Evolutionary conservation across 2,888 invertebrate species (phyloP), one percentile per base, ranked within the genome.

Genomic region (Smittia sp.): DNA sequence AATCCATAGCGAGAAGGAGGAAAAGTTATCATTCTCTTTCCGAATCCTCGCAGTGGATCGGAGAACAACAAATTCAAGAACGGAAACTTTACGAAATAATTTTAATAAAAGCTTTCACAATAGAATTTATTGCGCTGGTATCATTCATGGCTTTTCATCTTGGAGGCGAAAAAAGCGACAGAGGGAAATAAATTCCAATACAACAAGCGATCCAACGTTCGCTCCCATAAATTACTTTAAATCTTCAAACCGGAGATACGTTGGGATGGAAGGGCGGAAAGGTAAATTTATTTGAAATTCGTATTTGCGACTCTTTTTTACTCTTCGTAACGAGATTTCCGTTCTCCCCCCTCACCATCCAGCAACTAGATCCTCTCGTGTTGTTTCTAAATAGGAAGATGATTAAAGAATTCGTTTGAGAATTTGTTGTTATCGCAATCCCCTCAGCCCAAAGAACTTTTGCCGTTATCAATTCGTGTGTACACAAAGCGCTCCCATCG

Each of bases 161-260:
- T 22, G 11, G 15, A 46, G n/a, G n/a, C 6, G 46, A n/a, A 2
- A 46, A 46, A 46, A 46, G 11, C 11, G 4, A 13, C 2, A 46
- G n/a, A 46, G n/a, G n/a, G 22, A 22, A 46, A 58, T 58, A 58
- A 58, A 58, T 58, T 58, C 22, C 58, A 58, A 58, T 58, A 58
- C 58, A 22, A n/a, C 58, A 58, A 58, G 58, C 58, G 58, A 58
- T 58, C 58, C 58, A 58, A 58, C 58, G 32, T 22, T 62, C 20
- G n/a, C 15, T 25, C 67, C n/a, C 38, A 67, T 67, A 67, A 67
- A 67, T 67, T 67, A 67, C 67, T 67, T 20, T 39, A 41, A 67
- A 39, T 67, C 67, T 67, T 67, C 39, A 67, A 67, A 38, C 39
- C 32, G 39, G 39, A 67, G 38, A 67, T 67, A 67, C 39, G 20